Conservation (phyloP, 1,140 invertebrate genomes). For the Ylistrum balloti region DNA sequence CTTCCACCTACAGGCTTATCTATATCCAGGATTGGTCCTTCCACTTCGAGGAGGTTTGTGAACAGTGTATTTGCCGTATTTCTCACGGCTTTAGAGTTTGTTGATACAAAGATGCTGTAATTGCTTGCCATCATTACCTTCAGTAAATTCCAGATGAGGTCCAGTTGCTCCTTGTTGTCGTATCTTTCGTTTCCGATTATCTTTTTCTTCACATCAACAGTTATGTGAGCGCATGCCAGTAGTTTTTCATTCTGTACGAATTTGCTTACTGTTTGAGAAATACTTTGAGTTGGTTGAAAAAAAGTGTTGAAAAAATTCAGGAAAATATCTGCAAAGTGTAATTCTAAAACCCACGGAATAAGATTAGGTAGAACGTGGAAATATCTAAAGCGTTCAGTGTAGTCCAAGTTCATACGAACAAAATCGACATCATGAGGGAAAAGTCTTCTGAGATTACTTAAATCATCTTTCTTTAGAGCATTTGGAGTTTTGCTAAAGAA, state of each 20-base stretch:
- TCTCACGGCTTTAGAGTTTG: background rate
- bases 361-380: background rate
- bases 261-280: background rate
- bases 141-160: background rate
- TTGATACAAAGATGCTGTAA: background rate
- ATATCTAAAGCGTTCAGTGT: background rate
- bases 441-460: background rate
- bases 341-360: background rate
- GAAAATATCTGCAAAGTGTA: background rate
- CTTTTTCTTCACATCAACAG: background rate
- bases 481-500: background rate
- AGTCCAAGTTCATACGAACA: background rate
- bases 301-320: background rate
- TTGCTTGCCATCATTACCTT: background rate
- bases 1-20: background rate
- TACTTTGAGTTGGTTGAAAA: background rate
- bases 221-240: background rate
- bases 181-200: background rate
- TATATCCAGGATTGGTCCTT: background rate
- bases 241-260: background rate
- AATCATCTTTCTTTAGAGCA: background rate
- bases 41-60: background rate
- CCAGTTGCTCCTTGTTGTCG: background rate
- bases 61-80: background rate
- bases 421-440: conserved; percentile 7